Evolutionary conservation across 53 echinoderm and acorn worm species (phyloP), one percentile per base, ranked within the genome.

Genomic region (Holothuria scabra): DNA sequence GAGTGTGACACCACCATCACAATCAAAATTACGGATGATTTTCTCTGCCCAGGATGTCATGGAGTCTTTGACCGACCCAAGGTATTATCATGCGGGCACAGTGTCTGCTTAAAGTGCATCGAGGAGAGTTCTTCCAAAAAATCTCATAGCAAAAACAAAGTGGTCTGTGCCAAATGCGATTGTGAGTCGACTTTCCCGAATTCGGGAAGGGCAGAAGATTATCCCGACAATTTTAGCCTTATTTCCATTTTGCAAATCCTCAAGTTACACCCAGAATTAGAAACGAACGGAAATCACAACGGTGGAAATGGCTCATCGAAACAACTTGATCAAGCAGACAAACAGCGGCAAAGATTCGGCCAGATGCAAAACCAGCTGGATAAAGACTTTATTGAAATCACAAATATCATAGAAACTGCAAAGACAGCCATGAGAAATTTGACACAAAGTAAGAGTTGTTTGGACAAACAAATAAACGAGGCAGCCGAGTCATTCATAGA

Each of bases 391-490:
- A 21, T 57, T 20, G 76, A 76, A 31, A 76, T 76, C 18, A 55
- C 56, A 18, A 57, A 57, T 25, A 23, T 76, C 31, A 76, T 31
- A 57, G 76, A 76, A 31, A 76, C 49, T 28, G 76, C 76, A 4
- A 55, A 76, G n/a, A 56, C 76, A 18, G 76, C 76, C 26, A 14
- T 76, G 8, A 25, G 56, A 56, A 76, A 24, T 1, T 29, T 76
- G 48, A 48, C 76, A 5, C 57, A 28, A 58, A 56, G 57, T 29
- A 76, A 25, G 31, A 55, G 5, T 18, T 49, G 57, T 11, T 22
- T 76, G 23, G 52, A 76, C 24, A 55, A 76, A 76, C 56, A 56
- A 29, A 76, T 76, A 26, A 76, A 76, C 28, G 76, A 76, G 24
- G 52, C 76, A 25, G 76, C 76, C 32, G 76, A 76, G 20, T 25